Percentiles rank a stretch among this genome's conserved stretches.
Evolutionary conservation across 1,140 invertebrate species (phyloP).

Genomic region (Drosophila pseudoobscura): DNA sequence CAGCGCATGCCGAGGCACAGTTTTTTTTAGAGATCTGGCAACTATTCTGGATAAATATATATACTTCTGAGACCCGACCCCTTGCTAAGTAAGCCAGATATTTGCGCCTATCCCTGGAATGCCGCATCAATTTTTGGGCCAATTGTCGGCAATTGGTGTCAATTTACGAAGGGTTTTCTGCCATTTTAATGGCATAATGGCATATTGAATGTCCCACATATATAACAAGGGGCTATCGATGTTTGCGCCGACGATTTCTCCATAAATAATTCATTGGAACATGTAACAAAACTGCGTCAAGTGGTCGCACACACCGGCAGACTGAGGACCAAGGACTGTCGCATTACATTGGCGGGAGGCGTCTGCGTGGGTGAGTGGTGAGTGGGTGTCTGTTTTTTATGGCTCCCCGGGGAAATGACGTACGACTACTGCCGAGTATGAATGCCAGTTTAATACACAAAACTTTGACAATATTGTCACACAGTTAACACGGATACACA

Average conservation of each 20-base stretch:
- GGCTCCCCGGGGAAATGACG: conserved; percentile 70
- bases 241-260: conserved; percentile 55
- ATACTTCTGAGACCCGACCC: too few species aligned
- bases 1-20: too few species aligned
- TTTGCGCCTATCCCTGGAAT: too few species aligned
- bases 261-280: conserved; percentile 73
- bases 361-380: conserved; percentile 37
- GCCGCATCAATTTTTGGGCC: not conserved
- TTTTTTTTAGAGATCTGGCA: not conserved
- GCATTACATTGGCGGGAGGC: conserved; percentile 44
- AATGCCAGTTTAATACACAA: conserved; percentile 71
- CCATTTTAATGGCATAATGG: conserved; percentile 44
- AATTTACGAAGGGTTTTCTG: conserved; percentile 18
- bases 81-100: too few species aligned
- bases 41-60: too few species aligned
- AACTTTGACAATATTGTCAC: conserved; percentile 72
- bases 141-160: conserved; percentile 42
- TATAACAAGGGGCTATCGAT: conserved; percentile 54
- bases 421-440: conserved; percentile 41
- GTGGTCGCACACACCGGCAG: conserved; percentile 27
- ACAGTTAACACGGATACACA: conserved; percentile 42
- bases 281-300: conserved; percentile 58
- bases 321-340: conserved; percentile 21
- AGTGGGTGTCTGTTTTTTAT: conserved; percentile 64
- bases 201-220: conserved; percentile 54